A percentile compares a stretch with the other conserved stretches of the same genome.
These are phyloP conservation scores for Siniperca scherzeri DNA, from an alignment of 2,797 vertebrate genomes.

Conservation along the genomic window DNA sequence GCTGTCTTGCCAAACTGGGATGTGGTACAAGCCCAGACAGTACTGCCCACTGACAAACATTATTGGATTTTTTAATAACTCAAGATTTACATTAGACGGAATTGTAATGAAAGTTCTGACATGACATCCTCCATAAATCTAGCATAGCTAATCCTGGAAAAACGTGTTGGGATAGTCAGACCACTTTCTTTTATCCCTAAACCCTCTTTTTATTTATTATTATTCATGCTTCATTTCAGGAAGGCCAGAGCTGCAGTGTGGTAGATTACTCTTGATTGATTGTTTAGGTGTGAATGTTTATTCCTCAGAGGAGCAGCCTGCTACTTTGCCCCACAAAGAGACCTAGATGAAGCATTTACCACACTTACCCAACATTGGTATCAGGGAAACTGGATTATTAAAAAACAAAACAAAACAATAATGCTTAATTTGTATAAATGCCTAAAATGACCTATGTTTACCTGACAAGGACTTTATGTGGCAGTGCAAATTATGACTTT, in stretches of 20 bases:
- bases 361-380: not conserved
- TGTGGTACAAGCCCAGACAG: conserved; percentile 7
- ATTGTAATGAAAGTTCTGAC: not conserved
- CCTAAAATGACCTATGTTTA: not conserved
- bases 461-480: not conserved
- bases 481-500: not conserved
- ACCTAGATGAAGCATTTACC: not conserved
- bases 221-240: not conserved
- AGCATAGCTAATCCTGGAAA: not conserved
- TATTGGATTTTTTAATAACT: conserved; percentile 28
- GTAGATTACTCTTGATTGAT: conserved; percentile 2
- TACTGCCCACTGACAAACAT: not conserved
- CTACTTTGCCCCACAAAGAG: not conserved
- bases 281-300: conserved; percentile 11
- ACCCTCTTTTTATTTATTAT: not conserved
- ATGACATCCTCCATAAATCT: conserved; percentile 27
- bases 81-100: not conserved
- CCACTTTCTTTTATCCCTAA: conserved; percentile 5
- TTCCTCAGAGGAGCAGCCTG: not conserved
- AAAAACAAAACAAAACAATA: not conserved
- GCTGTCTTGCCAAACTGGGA: conserved; percentile 8
- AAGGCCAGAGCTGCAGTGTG: not conserved
- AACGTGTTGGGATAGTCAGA: not conserved
- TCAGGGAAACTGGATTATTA: not conserved
- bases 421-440: not conserved